These are phyloP conservation scores for Litoditis marina DNA, from an alignment of 2,888 invertebrate species.

Conservation along the genomic window DNA sequence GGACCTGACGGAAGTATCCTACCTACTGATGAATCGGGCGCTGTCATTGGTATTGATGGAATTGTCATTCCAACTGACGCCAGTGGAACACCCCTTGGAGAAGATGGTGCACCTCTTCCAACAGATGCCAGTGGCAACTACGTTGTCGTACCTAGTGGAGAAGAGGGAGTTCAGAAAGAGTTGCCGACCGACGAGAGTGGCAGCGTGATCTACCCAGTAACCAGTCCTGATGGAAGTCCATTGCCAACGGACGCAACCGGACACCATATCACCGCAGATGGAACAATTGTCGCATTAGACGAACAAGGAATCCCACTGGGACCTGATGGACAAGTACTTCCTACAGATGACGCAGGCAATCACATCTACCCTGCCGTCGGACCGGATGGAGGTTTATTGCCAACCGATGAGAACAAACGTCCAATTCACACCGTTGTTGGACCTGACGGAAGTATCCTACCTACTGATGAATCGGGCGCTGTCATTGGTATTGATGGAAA, in stretches of 20 bases:
- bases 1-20: slow-evolving; percentile 27
- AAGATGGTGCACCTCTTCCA: slow-evolving; percentile 23
- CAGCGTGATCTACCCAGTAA: slow-evolving; percentile 27
- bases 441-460: slow-evolving; percentile 23
- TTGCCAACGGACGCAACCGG: slow-evolving; percentile 30
- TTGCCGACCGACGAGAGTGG: slow-evolving; percentile 24
- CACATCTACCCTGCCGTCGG: slow-evolving; percentile 23
- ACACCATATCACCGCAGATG: slow-evolving; percentile 19
- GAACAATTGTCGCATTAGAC: slow-evolving; percentile 19
- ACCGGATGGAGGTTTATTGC: slow-evolving; percentile 21
- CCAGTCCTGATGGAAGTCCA: slow-evolving; percentile 31
- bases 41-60: slow-evolving; percentile 18
- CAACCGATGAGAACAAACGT: slow-evolving; percentile 17
- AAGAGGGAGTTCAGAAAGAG: slow-evolving; percentile 7
- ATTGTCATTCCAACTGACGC: slow-evolving; percentile 16
- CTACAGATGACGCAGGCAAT: slow-evolving; percentile 34
- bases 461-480: slow-evolving; percentile 28
- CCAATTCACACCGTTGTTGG: slow-evolving; percentile 15
- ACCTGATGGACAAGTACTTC: slow-evolving; percentile 32
- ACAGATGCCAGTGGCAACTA: slow-evolving; percentile 25
- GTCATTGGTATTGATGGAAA: slow-evolving; percentile 6
- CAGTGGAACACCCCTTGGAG: slow-evolving; percentile 21
- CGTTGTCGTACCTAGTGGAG: slow-evolving; percentile 14
- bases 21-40: slow-evolving; percentile 28
- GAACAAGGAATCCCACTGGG: slow-evolving; percentile 27